These are phyloP conservation scores for Oophaga pumilio DNA, from an alignment of 2,113 vertebrate genomes.

Conservation along the genomic window DNA sequence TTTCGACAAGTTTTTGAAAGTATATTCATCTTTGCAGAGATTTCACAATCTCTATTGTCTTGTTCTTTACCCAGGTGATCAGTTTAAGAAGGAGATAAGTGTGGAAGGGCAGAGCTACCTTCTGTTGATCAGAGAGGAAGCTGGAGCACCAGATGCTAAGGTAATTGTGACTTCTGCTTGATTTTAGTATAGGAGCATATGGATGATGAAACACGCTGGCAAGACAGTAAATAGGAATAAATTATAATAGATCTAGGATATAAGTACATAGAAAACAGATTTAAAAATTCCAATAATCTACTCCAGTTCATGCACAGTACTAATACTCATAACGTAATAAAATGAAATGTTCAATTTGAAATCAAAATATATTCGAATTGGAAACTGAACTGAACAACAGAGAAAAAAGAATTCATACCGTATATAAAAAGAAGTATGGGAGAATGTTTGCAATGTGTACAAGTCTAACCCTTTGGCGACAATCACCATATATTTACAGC, in stretches of 20 bases:
- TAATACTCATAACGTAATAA: too few relatives aligned
- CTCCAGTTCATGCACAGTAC: too few relatives aligned
- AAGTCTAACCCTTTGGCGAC: too few relatives aligned
- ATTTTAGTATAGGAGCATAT: not conserved
- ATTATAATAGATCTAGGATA: not conserved
- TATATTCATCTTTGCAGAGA: not conserved
- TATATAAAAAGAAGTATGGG: too few relatives aligned
- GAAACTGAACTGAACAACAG: too few relatives aligned
- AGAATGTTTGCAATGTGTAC: too few relatives aligned
- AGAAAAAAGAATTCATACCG: too few relatives aligned
- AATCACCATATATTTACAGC: too few relatives aligned
- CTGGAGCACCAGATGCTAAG: conserved; percentile 83
- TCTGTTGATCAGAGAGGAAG: conserved; percentile 91
- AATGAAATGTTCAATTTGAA: too few relatives aligned
- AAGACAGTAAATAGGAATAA: not conserved
- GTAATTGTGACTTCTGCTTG: conserved; percentile 64
- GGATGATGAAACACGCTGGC: not conserved
- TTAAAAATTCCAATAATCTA: too few relatives aligned
- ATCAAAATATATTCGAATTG: too few relatives aligned
- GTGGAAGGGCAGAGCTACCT: conserved; percentile 92
- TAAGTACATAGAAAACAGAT: not conserved
- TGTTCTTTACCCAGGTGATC: conserved; percentile 74
- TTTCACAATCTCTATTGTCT: not conserved
- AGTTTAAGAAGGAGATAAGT: conserved; percentile 91
- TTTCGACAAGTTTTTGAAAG: not conserved